Evolutionary conservation across 2,888 invertebrate genomes (phyloP).

Genomic region (Macropis europaea): DNA sequence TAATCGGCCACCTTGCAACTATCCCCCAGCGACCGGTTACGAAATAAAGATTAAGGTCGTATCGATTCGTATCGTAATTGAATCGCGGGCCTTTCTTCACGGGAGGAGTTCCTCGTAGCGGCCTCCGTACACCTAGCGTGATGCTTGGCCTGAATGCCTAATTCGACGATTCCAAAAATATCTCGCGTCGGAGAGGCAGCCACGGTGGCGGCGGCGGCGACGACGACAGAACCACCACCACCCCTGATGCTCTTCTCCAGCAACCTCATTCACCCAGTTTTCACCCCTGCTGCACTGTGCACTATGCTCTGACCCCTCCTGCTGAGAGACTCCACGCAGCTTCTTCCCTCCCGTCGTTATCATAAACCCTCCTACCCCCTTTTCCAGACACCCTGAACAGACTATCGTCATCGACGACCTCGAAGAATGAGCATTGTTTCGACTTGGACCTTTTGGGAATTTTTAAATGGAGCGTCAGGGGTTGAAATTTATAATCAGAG

Average conservation of each 20-base stretch:
- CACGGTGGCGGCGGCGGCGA: conserved; percentile 34
- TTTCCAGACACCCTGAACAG: no score
- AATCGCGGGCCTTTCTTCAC: conserved; percentile 8
- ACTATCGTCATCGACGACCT: no score
- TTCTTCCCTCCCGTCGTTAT: neutral
- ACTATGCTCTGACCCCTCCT: conserved; percentile 21
- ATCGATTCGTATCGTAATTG: conserved; percentile 4
- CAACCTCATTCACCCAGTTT: conserved; percentile 72
- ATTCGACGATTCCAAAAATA: conserved; percentile 66
- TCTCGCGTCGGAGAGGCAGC: conserved; percentile 42
- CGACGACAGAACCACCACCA: conserved; percentile 28
- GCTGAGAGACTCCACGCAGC: conserved; percentile 4
- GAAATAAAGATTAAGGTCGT: conserved; percentile 29
- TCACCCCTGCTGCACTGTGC: conserved; percentile 31
- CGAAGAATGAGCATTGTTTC: no score
- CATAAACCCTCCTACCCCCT: neutral
- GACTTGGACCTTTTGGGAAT: no score
- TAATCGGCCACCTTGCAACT: conserved; percentile 30
- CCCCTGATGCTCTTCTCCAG: conserved; percentile 47
- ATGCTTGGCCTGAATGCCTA: conserved; percentile 59
- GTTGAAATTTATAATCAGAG: no score
- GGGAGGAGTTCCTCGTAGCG: neutral
- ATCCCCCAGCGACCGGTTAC: neutral
- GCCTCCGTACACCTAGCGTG: neutral
- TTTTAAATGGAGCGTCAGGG: no score